Conservation (phyloP, 1,140 invertebrate species). For the Centruroides sculpturatus region DNA sequence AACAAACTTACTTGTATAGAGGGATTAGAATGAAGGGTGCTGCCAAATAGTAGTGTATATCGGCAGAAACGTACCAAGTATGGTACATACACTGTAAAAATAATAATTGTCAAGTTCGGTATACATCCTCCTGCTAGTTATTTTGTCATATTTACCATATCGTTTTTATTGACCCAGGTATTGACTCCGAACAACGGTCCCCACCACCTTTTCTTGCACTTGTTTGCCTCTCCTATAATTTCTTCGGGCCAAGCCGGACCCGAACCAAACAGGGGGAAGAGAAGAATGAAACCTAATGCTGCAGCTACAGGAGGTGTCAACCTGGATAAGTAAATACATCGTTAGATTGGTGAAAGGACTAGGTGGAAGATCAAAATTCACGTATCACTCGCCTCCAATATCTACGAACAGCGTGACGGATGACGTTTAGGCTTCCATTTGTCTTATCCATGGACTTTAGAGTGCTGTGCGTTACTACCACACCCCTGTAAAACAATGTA, state of each 20-base stretch:
- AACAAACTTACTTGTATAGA: constrained; percentile 15
- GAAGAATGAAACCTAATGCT: constrained; percentile 10
- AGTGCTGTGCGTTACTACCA: constrained; percentile 11
- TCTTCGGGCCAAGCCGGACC: constrained; percentile 14
- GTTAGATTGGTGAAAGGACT: not conserved
- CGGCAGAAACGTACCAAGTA: constrained; percentile 20
- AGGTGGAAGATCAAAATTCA: too few species aligned
- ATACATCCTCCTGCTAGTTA: too few species aligned
- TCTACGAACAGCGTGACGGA: constrained; percentile 10
- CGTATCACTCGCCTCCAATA: constrained; percentile 8
- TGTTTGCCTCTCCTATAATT: constrained; percentile 5
- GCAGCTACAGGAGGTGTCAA: constrained; percentile 16
- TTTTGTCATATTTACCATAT: constrained; percentile 1
- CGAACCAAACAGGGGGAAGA: constrained; percentile 13
- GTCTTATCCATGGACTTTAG: constrained; percentile 12
- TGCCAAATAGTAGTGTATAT: constrained; percentile 17
- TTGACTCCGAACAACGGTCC: constrained; percentile 7
- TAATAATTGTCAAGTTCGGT: not conserved
- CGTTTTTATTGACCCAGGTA: constrained; percentile 9
- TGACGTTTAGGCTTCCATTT: constrained; percentile 9
- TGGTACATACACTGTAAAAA: constrained; percentile 16
- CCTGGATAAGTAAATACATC: constrained; percentile 2
- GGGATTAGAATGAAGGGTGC: constrained; percentile 10
- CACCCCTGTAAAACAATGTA: constrained; percentile 5
- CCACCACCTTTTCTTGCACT: constrained; percentile 11